A percentile compares a stretch with the other conserved stretches of the same genome.
These are phyloP conservation scores for Limnephilus rhombicus DNA, from an alignment of 2,888 invertebrate genomes.

Conservation along the genomic window DNA sequence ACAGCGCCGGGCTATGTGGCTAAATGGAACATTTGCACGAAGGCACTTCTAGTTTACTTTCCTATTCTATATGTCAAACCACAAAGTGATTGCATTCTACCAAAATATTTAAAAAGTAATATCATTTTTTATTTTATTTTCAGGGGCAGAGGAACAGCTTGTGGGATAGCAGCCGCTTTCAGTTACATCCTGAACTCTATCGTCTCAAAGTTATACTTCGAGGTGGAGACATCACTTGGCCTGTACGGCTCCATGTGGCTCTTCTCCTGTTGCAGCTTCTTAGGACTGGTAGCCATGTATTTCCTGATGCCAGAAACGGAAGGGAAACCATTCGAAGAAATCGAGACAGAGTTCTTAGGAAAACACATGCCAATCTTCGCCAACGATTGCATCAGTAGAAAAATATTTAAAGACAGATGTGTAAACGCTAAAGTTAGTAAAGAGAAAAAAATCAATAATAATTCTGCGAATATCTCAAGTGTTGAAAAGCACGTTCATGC, in stretches of 20 bases:
- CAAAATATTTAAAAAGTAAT: no score
- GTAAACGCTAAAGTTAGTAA: not conserved
- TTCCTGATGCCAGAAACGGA: slow-evolving; percentile 79
- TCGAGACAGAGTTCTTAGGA: slow-evolving; percentile 74
- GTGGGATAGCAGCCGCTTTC: slow-evolving; percentile 77
- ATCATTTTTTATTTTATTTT: slow-evolving; percentile 33
- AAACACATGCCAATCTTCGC: slow-evolving; percentile 69
- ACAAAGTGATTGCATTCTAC: no score
- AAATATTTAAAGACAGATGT: slow-evolving; percentile 47
- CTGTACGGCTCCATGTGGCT: slow-evolving; percentile 76
- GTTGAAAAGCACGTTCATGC: slow-evolving; percentile 45
- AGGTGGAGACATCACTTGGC: slow-evolving; percentile 73
- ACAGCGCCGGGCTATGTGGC: no score
- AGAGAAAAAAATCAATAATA: not conserved
- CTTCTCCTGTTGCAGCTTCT: slow-evolving; percentile 74
- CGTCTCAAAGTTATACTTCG: slow-evolving; percentile 77
- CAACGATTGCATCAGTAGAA: slow-evolving; percentile 72
- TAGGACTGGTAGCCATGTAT: slow-evolving; percentile 76
- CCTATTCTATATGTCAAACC: no score
- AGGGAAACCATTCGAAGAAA: slow-evolving; percentile 76
- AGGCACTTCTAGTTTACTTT: no score
- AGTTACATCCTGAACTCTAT: slow-evolving; percentile 77
- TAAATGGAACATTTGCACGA: no score
- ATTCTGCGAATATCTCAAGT: slow-evolving; percentile 51
- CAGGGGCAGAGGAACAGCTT: slow-evolving; percentile 77